Percentiles rank a stretch among this genome's conserved stretches.
These are phyloP conservation scores for Hippolais icterina DNA, from an alignment of 2,113 vertebrate genomes.

Conservation along the genomic window DNA sequence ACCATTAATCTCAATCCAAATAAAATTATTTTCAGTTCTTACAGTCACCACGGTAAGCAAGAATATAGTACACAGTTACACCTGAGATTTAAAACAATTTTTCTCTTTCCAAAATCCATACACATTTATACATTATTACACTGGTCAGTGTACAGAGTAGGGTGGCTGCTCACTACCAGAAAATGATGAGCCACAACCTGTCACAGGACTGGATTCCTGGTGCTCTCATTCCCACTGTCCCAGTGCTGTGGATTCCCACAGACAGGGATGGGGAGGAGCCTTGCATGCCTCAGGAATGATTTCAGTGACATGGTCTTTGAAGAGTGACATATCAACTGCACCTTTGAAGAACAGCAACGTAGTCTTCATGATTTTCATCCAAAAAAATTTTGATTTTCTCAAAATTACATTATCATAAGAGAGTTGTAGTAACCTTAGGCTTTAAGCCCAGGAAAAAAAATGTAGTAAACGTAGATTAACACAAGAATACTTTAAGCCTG, in stretches of 20 bases:
- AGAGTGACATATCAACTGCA: not conserved
- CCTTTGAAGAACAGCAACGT: not conserved
- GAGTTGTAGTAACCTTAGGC: not conserved
- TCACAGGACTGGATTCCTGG: rapidly evolving
- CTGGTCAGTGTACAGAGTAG: not conserved
- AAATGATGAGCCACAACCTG: not conserved
- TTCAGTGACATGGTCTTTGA: not conserved
- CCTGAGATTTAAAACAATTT: not conserved
- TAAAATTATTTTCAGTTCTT: not conserved
- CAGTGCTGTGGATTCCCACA: not conserved
- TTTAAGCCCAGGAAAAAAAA: not conserved
- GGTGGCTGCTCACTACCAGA: not conserved
- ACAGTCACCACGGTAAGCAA: rapidly evolving
- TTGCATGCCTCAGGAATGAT: not conserved
- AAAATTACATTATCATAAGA: not conserved
- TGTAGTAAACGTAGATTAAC: not conserved
- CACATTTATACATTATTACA: not conserved
- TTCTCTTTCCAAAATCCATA: not conserved
- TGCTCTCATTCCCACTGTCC: not conserved
- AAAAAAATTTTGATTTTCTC: not conserved
- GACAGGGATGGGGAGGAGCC: too few species aligned
- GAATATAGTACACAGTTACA: not conserved
- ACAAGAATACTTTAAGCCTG: not conserved
- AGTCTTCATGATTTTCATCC: not conserved
- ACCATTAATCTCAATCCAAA: not conserved